Percentiles rank a stretch among this genome's conserved stretches.
Conservation (phyloP, 2,888 invertebrate species). For the Leptinotarsa juncta region DNA sequence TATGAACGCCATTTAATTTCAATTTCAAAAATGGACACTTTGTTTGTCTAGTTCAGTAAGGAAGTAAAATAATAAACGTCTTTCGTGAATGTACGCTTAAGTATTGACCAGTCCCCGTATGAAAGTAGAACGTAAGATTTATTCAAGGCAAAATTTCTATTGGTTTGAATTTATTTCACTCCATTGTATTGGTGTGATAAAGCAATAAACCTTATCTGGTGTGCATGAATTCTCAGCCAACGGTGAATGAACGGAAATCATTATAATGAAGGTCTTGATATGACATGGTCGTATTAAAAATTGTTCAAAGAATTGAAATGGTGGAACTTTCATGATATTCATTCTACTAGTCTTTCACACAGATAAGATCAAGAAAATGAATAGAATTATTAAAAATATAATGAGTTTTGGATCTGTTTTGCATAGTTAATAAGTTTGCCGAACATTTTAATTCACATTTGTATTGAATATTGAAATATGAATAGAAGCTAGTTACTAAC, state of each 20-base stretch:
- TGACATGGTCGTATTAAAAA: conserved; percentile 10
- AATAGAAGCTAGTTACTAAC: no score
- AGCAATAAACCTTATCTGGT: conserved; percentile 26
- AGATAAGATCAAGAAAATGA: no score
- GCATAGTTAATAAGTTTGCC: no score
- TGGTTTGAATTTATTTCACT: conserved; percentile 17
- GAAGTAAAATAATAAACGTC: background rate
- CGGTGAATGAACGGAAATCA: conserved; percentile 11
- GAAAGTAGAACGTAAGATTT: conserved; percentile 22
- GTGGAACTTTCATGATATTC: background rate
- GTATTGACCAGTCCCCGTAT: background rate
- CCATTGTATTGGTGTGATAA: conserved; percentile 29
- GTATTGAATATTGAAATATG: no score
- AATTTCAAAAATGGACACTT: no score
- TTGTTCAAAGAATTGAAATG: background rate
- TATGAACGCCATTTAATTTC: no score
- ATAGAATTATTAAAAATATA: no score
- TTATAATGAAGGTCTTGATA: conserved; percentile 14
- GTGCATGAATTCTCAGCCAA: conserved; percentile 14
- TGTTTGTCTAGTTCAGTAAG: no score
- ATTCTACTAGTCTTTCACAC: no score
- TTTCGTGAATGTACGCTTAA: background rate
- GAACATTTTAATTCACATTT: no score
- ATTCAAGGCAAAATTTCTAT: conserved; percentile 17
- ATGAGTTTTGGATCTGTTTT: no score